Conservation (phyloP, 2,113 vertebrate species). For the Etia nguti region DNA sequence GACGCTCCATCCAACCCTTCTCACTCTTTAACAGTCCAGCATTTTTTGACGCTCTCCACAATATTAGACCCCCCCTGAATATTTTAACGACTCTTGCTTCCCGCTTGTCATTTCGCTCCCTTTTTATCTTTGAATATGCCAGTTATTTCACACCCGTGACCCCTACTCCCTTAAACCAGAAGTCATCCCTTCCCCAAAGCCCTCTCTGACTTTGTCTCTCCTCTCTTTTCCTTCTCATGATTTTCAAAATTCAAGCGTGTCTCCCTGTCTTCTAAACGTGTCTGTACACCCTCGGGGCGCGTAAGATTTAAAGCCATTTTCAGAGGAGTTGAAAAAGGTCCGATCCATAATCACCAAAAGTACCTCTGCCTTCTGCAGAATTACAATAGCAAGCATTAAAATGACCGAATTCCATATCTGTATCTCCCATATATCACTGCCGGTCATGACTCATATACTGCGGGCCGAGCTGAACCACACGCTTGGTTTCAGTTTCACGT, state of each 20-base stretch:
- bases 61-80: conserved; percentile 13
- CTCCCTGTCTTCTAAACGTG: background rate
- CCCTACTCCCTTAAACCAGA: background rate
- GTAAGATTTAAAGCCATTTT: conserved; percentile 14
- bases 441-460: conserved; percentile 32
- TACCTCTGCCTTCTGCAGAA: conserved; percentile 29
- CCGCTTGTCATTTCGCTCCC: background rate
- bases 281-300: background rate
- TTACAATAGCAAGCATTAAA: conserved; percentile 49
- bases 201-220: conserved; percentile 22
- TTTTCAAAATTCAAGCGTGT: conserved; percentile 30
- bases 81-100: background rate
- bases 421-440: conserved; percentile 24
- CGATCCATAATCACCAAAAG: conserved; percentile 48
- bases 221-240: background rate
- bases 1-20: background rate
- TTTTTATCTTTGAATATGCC: conserved; percentile 7
- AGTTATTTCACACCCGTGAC: background rate
- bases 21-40: background rate
- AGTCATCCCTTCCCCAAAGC: conserved; percentile 20
- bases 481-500: conserved; percentile 17
- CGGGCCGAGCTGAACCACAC: background rate
- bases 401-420: conserved; percentile 22
- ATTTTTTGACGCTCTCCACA: background rate
- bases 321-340: conserved; percentile 28